These are phyloP conservation scores for Limanda limanda DNA, from an alignment of 2,113 vertebrate genomes.

Conservation along the genomic window DNA sequence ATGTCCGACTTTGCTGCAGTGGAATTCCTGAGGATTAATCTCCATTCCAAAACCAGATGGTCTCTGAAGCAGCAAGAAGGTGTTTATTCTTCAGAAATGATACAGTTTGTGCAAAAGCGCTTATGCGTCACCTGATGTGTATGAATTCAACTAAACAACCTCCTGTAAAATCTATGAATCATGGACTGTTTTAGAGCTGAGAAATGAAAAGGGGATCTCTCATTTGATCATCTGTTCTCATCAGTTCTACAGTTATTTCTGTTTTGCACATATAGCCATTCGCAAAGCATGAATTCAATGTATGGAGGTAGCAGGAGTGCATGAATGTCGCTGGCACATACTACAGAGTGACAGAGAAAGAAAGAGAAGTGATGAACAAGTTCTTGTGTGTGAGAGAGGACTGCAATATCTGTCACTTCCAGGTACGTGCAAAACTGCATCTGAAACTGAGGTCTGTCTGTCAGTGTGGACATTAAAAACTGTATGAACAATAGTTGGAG, in stretches of 20 bases:
- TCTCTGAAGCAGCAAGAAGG: slow-evolving; percentile 12
- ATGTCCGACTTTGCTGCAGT: slow-evolving; percentile 6
- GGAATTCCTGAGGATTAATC: slow-evolving; percentile 28
- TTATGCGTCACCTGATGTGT: not conserved
- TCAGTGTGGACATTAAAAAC: too few species aligned
- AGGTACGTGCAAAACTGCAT: too few species aligned
- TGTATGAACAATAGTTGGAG: too few species aligned
- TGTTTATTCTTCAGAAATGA: slow-evolving; percentile 27
- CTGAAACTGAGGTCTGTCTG: too few species aligned
- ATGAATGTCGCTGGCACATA: too few species aligned
- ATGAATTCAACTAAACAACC: not conserved
- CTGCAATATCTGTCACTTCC: too few species aligned
- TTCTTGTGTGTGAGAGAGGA: too few species aligned
- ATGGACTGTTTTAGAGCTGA: slow-evolving; percentile 13
- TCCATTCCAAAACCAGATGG: slow-evolving; percentile 42
- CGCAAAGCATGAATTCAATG: too few species aligned
- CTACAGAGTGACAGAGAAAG: too few species aligned
- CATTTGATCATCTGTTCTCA: not conserved
- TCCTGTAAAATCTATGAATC: slow-evolving; percentile 10
- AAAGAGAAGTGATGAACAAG: too few species aligned
- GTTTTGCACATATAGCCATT: not conserved
- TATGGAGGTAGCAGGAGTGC: too few species aligned
- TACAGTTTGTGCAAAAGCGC: slow-evolving; percentile 31
- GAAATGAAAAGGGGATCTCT: not conserved
- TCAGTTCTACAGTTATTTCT: not conserved